These are phyloP conservation scores for Pimpla rufipes DNA, from an alignment of 2,888 invertebrate species.

Conservation along the genomic window DNA sequence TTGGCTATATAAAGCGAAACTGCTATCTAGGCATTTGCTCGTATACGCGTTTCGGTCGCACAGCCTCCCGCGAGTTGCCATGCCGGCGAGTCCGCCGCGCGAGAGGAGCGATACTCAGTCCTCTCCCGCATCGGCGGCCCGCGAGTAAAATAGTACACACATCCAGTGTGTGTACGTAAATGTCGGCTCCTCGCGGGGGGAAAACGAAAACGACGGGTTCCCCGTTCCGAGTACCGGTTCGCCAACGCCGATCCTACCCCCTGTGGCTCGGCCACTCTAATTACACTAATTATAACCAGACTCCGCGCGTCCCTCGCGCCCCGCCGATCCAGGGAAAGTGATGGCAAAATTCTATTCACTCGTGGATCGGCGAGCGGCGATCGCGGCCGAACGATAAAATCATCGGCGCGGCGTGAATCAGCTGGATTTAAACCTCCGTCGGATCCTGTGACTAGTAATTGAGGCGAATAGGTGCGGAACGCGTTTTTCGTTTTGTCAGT, in stretches of 20 bases:
- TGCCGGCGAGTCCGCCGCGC: conserved; percentile 26
- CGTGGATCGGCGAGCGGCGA: background rate
- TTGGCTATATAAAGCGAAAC: conserved; percentile 3
- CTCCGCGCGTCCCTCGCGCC: conserved; percentile 23
- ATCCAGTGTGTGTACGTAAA: conserved; percentile 2
- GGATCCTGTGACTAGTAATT: too few relatives aligned
- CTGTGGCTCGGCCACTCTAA: conserved; percentile 66
- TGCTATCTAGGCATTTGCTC: conserved; percentile 38
- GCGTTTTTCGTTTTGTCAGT: too few relatives aligned
- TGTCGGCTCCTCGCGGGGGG: conserved; percentile 12
- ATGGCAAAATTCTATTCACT: conserved; percentile 28
- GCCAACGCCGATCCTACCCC: conserved; percentile 68
- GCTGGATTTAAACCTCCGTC: background rate
- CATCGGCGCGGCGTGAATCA: background rate
- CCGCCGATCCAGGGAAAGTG: conserved; percentile 35
- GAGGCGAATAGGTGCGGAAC: too few relatives aligned
- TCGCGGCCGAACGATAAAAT: conserved; percentile 1
- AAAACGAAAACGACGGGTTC: conserved; percentile 25
- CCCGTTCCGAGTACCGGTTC: conserved; percentile 61
- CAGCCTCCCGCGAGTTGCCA: conserved; percentile 23
- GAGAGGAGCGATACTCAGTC: conserved; percentile 3
- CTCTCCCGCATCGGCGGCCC: conserved; percentile 13
- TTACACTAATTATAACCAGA: conserved; percentile 64
- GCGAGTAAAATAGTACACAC: background rate
- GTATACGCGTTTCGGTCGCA: conserved; percentile 2